Conservation (phyloP, 2,113 vertebrate species). For the Microcebus tavaratra region DNA sequence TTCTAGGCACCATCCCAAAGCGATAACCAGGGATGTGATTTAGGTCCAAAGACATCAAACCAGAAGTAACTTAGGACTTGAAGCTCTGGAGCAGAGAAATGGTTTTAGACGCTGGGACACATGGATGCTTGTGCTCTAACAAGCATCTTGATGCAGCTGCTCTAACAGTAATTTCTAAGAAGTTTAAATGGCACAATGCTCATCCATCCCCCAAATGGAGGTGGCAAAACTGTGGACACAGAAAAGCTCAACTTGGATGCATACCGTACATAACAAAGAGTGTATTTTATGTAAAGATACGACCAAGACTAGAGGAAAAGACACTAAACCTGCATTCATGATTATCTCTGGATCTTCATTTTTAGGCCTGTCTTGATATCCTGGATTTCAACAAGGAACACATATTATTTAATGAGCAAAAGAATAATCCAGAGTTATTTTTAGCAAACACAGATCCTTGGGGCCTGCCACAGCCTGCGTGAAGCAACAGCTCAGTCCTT, state of each 20-base stretch:
- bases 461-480: not conserved
- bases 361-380: not conserved
- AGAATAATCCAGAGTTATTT: not conserved
- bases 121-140: too few species aligned
- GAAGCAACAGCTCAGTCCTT: not conserved
- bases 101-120: not conserved
- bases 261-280: not conserved
- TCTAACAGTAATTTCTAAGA: not conserved
- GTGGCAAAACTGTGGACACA: not conserved
- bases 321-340: not conserved
- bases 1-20: not conserved
- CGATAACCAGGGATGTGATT: not conserved
- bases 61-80: not conserved
- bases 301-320: not conserved
- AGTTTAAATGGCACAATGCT: fast-evolving
- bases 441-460: not conserved
- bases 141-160: fast-evolving
- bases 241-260: not conserved
- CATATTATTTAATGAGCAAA: not conserved
- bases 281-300: not conserved
- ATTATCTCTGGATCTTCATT: not conserved
- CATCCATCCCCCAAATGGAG: not conserved
- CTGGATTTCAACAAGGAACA: not conserved
- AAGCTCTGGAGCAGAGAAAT: not conserved
- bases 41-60: not conserved